These are phyloP conservation scores for Borostomias antarcticus DNA, from an alignment of 2,797 vertebrate genomes.

Conservation along the genomic window DNA sequence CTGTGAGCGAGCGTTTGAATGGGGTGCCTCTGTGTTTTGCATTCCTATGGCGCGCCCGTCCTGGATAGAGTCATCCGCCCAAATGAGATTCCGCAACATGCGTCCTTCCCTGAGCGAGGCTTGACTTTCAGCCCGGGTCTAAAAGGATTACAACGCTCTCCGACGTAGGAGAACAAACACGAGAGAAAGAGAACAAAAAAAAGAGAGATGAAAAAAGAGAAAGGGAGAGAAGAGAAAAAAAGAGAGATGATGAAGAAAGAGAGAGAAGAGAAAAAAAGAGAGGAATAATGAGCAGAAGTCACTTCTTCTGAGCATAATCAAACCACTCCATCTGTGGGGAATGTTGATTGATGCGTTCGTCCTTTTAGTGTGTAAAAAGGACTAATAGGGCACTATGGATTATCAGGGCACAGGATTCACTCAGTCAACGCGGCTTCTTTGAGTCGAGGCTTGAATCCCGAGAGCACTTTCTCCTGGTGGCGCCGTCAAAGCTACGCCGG, in stretches of 20 bases:
- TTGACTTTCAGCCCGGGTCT: conserved; percentile 66
- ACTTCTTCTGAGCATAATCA: conserved; percentile 51
- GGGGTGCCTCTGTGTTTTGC: conserved; percentile 58
- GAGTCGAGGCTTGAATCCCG: conserved; percentile 47
- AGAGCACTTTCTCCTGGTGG: conserved; percentile 56
- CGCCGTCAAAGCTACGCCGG: conserved; percentile 60
- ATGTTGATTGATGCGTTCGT: conserved; percentile 65
- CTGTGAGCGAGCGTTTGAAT: conserved; percentile 64
- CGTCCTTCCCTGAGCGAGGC: conserved; percentile 57
- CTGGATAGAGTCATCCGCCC: conserved; percentile 68
- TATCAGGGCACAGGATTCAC: conserved; percentile 57
- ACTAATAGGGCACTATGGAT: conserved; percentile 65
- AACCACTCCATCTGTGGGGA: conserved; percentile 58
- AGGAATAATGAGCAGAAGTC: conserved; percentile 57
- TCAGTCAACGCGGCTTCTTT: conserved; percentile 36
- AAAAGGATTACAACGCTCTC: conserved; percentile 65
- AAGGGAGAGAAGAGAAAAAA: not conserved
- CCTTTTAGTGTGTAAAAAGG: conserved; percentile 58
- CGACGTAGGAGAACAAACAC: conserved; percentile 27
- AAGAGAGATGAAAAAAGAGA: not conserved
- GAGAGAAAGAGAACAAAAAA: not conserved
- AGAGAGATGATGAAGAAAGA: not conserved
- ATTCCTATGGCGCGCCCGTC: conserved; percentile 59
- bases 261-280: not conserved
- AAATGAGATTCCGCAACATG: conserved; percentile 69